phyloP scores from a whole-genome alignment of 2,888 invertebrate species.

The Cylindroiulus punctatus region DNA sequence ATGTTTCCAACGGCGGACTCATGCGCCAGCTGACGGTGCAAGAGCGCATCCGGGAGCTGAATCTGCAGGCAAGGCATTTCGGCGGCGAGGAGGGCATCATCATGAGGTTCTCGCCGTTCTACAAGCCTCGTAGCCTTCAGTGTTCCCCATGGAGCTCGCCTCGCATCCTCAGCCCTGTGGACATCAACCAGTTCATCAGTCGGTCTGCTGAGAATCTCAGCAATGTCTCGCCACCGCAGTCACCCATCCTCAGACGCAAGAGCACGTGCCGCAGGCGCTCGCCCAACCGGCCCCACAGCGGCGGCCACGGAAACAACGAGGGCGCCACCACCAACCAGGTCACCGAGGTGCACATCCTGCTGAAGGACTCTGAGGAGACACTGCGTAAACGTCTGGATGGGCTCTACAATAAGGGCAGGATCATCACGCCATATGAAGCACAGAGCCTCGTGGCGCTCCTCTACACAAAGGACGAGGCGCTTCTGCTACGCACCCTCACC shows the following conservation, averaged over 20 bases:
- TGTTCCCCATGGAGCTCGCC: constrained; percentile 70
- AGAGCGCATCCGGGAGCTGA: constrained; percentile 68
- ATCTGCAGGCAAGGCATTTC: constrained; percentile 68
- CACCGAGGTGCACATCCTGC: constrained; percentile 58
- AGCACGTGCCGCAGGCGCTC: constrained; percentile 56
- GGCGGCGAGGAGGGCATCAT: constrained; percentile 64
- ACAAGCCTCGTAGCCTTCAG: constrained; percentile 62
- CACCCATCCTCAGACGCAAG: constrained; percentile 64
- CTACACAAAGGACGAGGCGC: constrained; percentile 67
- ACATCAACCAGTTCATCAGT: constrained; percentile 67
- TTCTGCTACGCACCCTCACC: constrained; percentile 68
- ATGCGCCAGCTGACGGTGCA: constrained; percentile 67
- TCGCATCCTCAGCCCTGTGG: constrained; percentile 68
- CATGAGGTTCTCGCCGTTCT: constrained; percentile 59
- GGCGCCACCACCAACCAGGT: constrained; percentile 54
- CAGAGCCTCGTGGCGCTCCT: constrained; percentile 68
- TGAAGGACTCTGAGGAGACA: constrained; percentile 60
- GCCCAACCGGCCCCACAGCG: constrained; percentile 39
- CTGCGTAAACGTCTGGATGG: constrained; percentile 59
- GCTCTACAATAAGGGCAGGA: constrained; percentile 62
- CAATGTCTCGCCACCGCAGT: constrained; percentile 60
- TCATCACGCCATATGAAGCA: constrained; percentile 67
- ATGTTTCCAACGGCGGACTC: constrained; percentile 63
- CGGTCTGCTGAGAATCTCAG: constrained; percentile 68
- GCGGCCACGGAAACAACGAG: constrained; percentile 15